Base-by-base conservation (phyloP, 2,888 invertebrate genomes). In the Clitarchus hookeri region DNA sequence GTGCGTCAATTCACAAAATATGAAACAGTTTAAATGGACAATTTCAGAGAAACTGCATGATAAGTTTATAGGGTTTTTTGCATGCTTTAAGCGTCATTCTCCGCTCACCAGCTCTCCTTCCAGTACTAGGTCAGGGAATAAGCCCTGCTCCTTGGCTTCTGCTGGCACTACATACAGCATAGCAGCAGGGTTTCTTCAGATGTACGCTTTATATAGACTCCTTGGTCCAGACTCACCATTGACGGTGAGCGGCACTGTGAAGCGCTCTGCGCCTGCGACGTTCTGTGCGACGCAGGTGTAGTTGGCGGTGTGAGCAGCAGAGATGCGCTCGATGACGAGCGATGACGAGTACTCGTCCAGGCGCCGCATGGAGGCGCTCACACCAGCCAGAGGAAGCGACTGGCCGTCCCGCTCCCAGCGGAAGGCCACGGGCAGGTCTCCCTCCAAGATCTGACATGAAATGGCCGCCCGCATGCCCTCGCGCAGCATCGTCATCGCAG, bases 261-360 rank as follows among this genome's bases (percentile, higher is more conserved):
- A 96, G 88, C 94, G 93, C 90, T 96, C 96, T 8, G 94, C 94
- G 19, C 96, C 97, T 23, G 97, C 97, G 44, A 97, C 94, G 92
- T 98, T 98, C 84, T 95, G 95, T n/a, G 97, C 97, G 85, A 96
- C 95, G 91, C 98, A 98, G n/a, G 97, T 97, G 91, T 97, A 97
- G 92, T 97, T 97, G 90, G 98, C 97, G 89, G 96, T 96, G 91
- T 97, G 97, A 85, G 95, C 94, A 53, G 97, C 96, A 86, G 95
- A 95, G 88, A 97, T 96, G 91, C 95, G 95, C 90, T 97, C 97
- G 89, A 97, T 97, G 89, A 97, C 95, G 89, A 97, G 93, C 84
- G 96, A 96, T 79, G 97, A 96, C 84, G 97, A 96, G 91, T 97
- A 97, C 90, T 97, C 97, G 91, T 97, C 97, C 91, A 96, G 93